phyloP scores from a whole-genome alignment of 2,113 vertebrate genomes.

The Pseudorectes ferrugineus region DNA sequence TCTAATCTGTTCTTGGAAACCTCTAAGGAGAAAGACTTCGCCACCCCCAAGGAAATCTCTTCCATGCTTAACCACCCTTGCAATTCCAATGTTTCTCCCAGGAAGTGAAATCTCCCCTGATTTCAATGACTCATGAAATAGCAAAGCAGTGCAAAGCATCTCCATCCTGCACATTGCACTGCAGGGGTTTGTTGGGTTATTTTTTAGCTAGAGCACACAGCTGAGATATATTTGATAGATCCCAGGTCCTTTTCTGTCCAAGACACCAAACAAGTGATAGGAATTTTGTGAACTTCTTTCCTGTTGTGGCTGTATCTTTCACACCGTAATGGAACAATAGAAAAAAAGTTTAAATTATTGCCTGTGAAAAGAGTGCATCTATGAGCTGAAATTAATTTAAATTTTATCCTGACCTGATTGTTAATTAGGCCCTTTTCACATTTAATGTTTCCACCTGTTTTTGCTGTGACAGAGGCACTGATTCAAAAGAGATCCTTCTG shows the following conservation, averaged over 20 bases:
- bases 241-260: conserved; percentile 72
- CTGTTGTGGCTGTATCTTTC: conserved; percentile 51
- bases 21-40: not conserved
- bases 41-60: not conserved
- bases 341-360: not conserved
- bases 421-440: not conserved
- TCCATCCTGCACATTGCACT: not conserved
- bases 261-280: conserved; percentile 65
- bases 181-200: not conserved
- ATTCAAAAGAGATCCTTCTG: not conserved
- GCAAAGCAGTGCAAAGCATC: not conserved
- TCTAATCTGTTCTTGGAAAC: not conserved
- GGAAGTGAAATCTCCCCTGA: not conserved
- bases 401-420: not conserved
- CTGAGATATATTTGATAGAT: conserved; percentile 58
- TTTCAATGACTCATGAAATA: not conserved
- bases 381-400: not conserved
- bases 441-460: not conserved
- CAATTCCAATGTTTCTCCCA: not conserved
- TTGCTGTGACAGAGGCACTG: not conserved
- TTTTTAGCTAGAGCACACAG: not conserved
- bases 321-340: not conserved
- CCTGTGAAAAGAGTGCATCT: not conserved
- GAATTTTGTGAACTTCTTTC: conserved; percentile 69
- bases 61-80: not conserved